Evolutionary conservation across 2,888 invertebrate species (phyloP).

Genomic region (Thecophora atra): DNA sequence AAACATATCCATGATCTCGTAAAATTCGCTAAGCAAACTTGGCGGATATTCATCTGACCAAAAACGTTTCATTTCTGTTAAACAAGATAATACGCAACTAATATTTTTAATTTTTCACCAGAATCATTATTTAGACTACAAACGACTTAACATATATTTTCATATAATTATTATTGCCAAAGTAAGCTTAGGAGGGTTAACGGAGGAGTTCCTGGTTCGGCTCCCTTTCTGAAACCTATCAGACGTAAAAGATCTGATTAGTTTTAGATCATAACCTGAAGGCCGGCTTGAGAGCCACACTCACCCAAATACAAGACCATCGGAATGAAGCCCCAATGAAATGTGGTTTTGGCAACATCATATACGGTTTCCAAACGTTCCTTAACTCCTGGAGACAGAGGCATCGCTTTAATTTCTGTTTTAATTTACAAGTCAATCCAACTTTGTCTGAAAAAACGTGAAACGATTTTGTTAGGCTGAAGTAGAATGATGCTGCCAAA

Average conservation of each 20-base stretch:
- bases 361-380: slow-evolving; percentile 72
- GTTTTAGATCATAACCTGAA: no score
- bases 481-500: no score
- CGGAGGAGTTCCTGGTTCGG: slow-evolving; percentile 77
- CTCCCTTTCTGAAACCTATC: slow-evolving; percentile 74
- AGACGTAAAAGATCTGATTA: slow-evolving; percentile 48
- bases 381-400: slow-evolving; percentile 69
- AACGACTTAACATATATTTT: not conserved
- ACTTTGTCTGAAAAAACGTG: not conserved
- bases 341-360: slow-evolving; percentile 70
- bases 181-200: slow-evolving; percentile 60
- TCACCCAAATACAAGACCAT: slow-evolving; percentile 75
- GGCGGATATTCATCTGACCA: no score
- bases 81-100: no score
- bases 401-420: slow-evolving; percentile 46
- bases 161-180: slow-evolving; percentile 57
- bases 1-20: no score
- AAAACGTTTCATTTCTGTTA: no score
- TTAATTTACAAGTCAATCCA: slow-evolving; percentile 27
- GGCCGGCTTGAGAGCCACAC: slow-evolving; percentile 38
- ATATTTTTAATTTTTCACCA: no score
- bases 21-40: no score
- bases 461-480: no score
- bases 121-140: no score
- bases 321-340: slow-evolving; percentile 78